phyloP scores from a whole-genome alignment of 2,888 invertebrate genomes.

The Eledona agricola region DNA sequence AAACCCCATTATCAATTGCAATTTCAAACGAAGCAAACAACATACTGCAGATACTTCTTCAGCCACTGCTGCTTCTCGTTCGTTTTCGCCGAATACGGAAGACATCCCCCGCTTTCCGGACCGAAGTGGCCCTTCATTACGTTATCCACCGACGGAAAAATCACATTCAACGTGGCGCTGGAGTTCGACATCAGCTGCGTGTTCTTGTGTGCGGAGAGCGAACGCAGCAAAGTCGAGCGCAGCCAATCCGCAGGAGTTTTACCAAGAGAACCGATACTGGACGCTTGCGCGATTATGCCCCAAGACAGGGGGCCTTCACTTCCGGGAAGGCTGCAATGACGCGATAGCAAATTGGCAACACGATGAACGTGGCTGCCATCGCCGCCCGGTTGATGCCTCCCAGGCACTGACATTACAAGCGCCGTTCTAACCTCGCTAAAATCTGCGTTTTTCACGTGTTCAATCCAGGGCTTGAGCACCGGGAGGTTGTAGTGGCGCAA shows the following conservation, averaged over 20 bases:
- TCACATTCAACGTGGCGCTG: constrained; percentile 65
- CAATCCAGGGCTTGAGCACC: constrained; percentile 76
- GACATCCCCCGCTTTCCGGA: constrained; percentile 83
- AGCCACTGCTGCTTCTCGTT: constrained; percentile 90
- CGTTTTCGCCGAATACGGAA: constrained; percentile 78
- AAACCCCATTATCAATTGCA: too few species aligned
- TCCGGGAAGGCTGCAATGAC: constrained; percentile 42
- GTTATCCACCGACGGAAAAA: constrained; percentile 85
- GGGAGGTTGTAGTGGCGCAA: constrained; percentile 76
- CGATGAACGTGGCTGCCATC: constrained; percentile 65
- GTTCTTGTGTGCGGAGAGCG: constrained; percentile 66
- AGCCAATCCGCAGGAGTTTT: constrained; percentile 77
- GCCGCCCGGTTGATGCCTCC: constrained; percentile 68
- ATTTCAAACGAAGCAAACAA: too few species aligned
- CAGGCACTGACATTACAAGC: constrained; percentile 86
- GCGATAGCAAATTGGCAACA: constrained; percentile 70
- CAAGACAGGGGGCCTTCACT: constrained; percentile 59
- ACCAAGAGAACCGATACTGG: constrained; percentile 90
- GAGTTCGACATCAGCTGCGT: constrained; percentile 66
- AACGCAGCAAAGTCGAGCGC: constrained; percentile 75
- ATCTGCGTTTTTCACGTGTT: constrained; percentile 78
- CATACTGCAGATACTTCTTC: constrained; percentile 75
- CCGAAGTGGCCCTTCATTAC: constrained; percentile 87
- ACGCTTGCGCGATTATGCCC: constrained; percentile 82
- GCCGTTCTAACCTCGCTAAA: constrained; percentile 86